These are phyloP conservation scores for Nebria brevicollis DNA, from an alignment of 2,888 invertebrate species.

Conservation along the genomic window DNA sequence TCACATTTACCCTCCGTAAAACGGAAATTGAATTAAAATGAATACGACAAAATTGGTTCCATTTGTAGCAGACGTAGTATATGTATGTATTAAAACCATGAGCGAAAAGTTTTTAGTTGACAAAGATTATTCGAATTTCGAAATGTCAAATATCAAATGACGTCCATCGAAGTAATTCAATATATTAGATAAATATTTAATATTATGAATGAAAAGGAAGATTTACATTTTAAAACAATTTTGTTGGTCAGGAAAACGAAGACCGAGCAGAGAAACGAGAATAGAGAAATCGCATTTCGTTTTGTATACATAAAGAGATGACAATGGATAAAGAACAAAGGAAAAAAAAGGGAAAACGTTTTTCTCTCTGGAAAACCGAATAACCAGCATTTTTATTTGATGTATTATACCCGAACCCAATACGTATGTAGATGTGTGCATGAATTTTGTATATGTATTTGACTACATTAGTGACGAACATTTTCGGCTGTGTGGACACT, in stretches of 20 bases:
- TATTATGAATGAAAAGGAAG: no score
- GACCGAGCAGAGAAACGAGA: slow-evolving; percentile 3
- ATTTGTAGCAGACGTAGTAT: no score
- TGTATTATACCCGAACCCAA: background rate
- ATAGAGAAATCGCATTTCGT: slow-evolving; percentile 22
- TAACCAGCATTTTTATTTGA: background rate
- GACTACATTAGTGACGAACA: slow-evolving; percentile 35
- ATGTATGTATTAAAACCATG: no score
- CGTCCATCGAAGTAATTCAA: no score
- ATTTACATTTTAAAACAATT: slow-evolving; percentile 37
- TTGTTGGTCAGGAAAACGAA: slow-evolving; percentile 24
- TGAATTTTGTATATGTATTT: background rate
- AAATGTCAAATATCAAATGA: no score
- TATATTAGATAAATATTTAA: no score
- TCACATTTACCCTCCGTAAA: slow-evolving; percentile 2
- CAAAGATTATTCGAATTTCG: no score
- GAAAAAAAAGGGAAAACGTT: slow-evolving; percentile 13
- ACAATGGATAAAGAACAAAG: slow-evolving; percentile 13
- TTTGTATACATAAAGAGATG: slow-evolving; percentile 4
- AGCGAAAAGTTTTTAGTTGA: no score
- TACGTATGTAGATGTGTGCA: background rate
- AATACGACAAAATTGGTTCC: slow-evolving; percentile 10
- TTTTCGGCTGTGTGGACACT: slow-evolving; percentile 20
- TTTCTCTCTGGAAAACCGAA: slow-evolving; percentile 9
- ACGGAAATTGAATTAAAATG: background rate